Conservation (phyloP, 92 coral and sea anemone species). For the Desmophyllum pertusum region DNA sequence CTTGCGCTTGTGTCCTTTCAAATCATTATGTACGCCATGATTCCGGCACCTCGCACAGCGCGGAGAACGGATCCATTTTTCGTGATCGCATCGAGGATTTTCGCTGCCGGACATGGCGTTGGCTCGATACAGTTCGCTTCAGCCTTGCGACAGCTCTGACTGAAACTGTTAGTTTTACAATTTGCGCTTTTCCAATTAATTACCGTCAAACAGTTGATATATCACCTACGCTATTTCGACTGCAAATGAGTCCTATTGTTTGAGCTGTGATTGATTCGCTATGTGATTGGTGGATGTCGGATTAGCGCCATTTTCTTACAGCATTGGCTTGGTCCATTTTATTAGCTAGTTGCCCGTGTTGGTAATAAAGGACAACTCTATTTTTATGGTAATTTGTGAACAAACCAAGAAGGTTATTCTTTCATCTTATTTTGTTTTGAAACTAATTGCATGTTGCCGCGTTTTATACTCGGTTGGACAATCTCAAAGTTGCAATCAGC, state of each 20-base stretch:
- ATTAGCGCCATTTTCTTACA: slow-evolving; percentile 15
- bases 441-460: neutral
- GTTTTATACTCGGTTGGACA: neutral
- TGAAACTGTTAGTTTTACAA: slow-evolving; percentile 86
- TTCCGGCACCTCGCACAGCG: slow-evolving; percentile 97
- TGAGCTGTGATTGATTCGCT: neutral
- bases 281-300: slow-evolving; percentile 35
- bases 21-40: slow-evolving; percentile 78
- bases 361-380: slow-evolving; percentile 20
- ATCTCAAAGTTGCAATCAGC: neutral
- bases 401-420: slow-evolving; percentile 5
- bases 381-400: slow-evolving; percentile 43
- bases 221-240: slow-evolving; percentile 69
- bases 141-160: slow-evolving; percentile 56
- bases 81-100: slow-evolving; percentile 51
- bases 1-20: slow-evolving; percentile 94
- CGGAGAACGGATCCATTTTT: slow-evolving; percentile 77
- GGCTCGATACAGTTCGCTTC: neutral
- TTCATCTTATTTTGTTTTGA: slow-evolving; percentile 17
- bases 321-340: slow-evolving; percentile 10
- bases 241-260: slow-evolving; percentile 48
- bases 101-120: slow-evolving; percentile 69
- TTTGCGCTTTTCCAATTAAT: slow-evolving; percentile 81
- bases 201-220: slow-evolving; percentile 74
- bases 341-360: slow-evolving; percentile 13